Conservation (phyloP, 1,140 invertebrate genomes). For the Aethina tumida region DNA sequence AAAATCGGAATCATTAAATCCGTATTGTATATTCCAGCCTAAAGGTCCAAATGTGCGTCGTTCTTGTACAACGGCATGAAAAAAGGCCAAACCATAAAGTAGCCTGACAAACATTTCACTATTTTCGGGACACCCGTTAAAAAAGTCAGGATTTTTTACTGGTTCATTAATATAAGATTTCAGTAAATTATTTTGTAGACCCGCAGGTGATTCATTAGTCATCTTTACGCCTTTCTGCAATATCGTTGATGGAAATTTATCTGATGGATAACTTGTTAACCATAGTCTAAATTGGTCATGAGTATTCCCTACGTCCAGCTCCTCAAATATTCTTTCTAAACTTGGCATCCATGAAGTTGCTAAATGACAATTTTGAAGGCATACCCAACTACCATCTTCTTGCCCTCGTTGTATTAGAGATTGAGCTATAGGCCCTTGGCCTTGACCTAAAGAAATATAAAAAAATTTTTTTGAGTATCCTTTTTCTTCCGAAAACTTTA, state of each 20-base stretch:
- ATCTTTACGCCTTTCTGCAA: slow-evolving; percentile 88
- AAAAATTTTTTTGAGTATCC: slow-evolving; percentile 67
- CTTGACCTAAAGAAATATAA: slow-evolving; percentile 87
- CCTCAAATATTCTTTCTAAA: slow-evolving; percentile 71
- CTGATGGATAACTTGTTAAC: slow-evolving; percentile 86
- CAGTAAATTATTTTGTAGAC: slow-evolving; percentile 76
- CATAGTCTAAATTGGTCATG: slow-evolving; percentile 70
- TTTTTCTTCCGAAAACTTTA: slow-evolving; percentile 71
- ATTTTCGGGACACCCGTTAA: slow-evolving; percentile 54
- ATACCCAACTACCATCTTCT: slow-evolving; percentile 74
- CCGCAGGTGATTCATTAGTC: slow-evolving; percentile 87
- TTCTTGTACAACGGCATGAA: slow-evolving; percentile 89
- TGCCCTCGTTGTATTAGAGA: slow-evolving; percentile 69
- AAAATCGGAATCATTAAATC: slow-evolving; percentile 91
- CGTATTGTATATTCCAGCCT: slow-evolving; percentile 93
- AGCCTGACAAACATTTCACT: slow-evolving; percentile 67
- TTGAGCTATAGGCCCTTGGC: slow-evolving; percentile 74
- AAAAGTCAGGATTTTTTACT: slow-evolving; percentile 60
- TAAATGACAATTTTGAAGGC: slow-evolving; percentile 91
- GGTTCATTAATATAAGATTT: slow-evolving; percentile 75
- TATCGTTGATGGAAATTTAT: slow-evolving; percentile 76
- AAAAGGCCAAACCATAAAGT: slow-evolving; percentile 84
- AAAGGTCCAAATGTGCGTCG: slow-evolving; percentile 82
- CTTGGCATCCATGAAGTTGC: slow-evolving; percentile 81
- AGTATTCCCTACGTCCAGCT: slow-evolving; percentile 65